phyloP scores from a whole-genome alignment of 1,140 invertebrate genomes.

The Drosophila tropicalis region DNA sequence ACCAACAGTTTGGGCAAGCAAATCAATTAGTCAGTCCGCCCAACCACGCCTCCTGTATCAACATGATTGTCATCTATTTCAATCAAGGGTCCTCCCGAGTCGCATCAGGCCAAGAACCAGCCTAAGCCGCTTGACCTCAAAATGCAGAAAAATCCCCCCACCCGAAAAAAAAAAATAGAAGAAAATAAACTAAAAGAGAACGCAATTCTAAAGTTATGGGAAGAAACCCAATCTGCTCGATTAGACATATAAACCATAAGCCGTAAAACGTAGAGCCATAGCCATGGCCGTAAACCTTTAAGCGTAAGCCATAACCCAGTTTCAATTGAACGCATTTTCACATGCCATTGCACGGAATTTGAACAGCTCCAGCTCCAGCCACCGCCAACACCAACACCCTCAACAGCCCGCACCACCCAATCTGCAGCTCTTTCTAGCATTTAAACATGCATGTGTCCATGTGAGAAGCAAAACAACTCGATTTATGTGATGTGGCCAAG shows the following conservation, averaged over 20 bases:
- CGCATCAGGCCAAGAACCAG: not conserved
- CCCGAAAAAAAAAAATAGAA: slow-evolving; percentile 9
- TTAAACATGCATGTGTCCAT: slow-evolving; percentile 46
- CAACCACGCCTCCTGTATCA: not conserved
- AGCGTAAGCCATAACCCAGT: slow-evolving; percentile 70
- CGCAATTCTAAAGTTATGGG: slow-evolving; percentile 6
- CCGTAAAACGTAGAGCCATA: slow-evolving; percentile 18
- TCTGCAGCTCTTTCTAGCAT: slow-evolving; percentile 24
- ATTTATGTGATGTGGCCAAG: slow-evolving; percentile 1
- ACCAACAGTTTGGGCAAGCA: not conserved
- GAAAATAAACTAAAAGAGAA: slow-evolving; percentile 5
- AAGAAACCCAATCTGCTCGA: slow-evolving; percentile 60
- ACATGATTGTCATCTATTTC: slow-evolving; percentile 48
- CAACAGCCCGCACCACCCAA: not conserved
- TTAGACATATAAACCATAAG: slow-evolving; percentile 71
- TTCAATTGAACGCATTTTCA: slow-evolving; percentile 79
- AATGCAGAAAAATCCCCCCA: slow-evolving; percentile 8
- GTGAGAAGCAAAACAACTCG: not conserved
- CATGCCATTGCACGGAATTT: slow-evolving; percentile 67
- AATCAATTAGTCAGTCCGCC: slow-evolving; percentile 8
- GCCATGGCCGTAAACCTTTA: slow-evolving; percentile 20
- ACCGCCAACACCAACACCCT: not conserved
- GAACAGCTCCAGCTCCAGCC: not conserved
- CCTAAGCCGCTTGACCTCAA: slow-evolving; percentile 21
- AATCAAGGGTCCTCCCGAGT: slow-evolving; percentile 15